Base-by-base conservation (phyloP, 2,797 vertebrate species). In the Triplophysa yarkandensis region DNA sequence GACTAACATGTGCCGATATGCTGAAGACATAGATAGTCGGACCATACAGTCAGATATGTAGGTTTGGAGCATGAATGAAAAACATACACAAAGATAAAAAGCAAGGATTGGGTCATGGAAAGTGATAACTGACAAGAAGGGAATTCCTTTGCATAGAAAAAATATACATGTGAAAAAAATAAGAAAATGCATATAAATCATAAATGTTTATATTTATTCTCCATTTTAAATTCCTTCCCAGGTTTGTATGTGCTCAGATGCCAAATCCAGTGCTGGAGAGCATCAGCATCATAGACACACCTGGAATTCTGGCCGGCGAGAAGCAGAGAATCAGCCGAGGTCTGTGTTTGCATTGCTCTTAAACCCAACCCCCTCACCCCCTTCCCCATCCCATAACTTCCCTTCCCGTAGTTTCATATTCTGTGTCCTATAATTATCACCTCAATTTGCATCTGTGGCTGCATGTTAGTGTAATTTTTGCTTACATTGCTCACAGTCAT, bases 211-310 rank as follows among this genome's bases (percentile, higher is more conserved):
- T 28, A 50, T n/a, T 23, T n/a, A 9, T 17, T 50, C 0, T 41
- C 16, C 10, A 7, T 60, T 48, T 34, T 13, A 39, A n/a, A 41
- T 27, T 50, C 27, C 67, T 36, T 44, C n/a, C 21, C 70, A 84
- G 83, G 81, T 85, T 85, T 43, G 27, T 92, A 81, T 93, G 92
- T 1, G 91, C 92, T 7, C 92, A 93, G 81, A 79, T 93, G 77
- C 91, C 91, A 41, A 93, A 93, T 65, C 89, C 92, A 0, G 92
- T 94, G 39, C 78, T 94, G 81, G 91, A 93, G 73, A 94, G 92
- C 75, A 93, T 93, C 76, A 93, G 92, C 77, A 93, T 93, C 81
- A 93, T 93, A 1, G 92, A 93, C 82, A 94, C 92, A 0, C 92
- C 92, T 0, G 92, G 92, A 2, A 94, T 93, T 80, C 82, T 87